Evolutionary conservation across 2,888 invertebrate genomes (phyloP).

Genomic region (Chaetogeoica ovagalla): DNA sequence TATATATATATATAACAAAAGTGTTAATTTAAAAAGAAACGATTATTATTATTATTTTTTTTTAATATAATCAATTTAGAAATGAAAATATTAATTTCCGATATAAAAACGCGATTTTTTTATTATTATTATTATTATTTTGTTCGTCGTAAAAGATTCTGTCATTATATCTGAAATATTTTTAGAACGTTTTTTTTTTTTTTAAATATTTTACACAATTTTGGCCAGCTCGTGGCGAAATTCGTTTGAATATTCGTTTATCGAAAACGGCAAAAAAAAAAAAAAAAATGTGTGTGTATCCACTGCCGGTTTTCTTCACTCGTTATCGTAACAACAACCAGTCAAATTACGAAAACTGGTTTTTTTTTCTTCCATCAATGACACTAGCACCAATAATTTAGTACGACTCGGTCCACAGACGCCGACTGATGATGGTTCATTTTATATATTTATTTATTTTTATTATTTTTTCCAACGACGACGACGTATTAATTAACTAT

Average conservation of each 20-base stretch:
- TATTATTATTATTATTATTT: too few relatives aligned
- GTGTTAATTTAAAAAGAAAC: too few relatives aligned
- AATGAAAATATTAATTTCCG: too few relatives aligned
- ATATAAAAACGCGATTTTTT: too few relatives aligned
- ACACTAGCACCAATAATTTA: constrained; percentile 50
- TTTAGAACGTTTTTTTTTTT: too few relatives aligned
- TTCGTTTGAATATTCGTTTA: constrained; percentile 3
- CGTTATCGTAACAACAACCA: background rate
- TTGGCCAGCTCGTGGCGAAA: constrained; percentile 1
- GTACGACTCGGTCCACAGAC: constrained; percentile 4
- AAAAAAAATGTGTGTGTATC: background rate
- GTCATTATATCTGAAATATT: too few relatives aligned
- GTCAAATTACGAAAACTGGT: constrained; percentile 44
- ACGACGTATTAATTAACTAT: constrained; percentile 35
- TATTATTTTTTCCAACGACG: background rate
- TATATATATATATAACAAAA: too few relatives aligned
- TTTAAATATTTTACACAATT: too few relatives aligned
- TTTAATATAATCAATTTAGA: too few relatives aligned
- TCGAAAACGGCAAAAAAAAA: constrained; percentile 1
- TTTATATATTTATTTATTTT: background rate
- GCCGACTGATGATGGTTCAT: constrained; percentile 3
- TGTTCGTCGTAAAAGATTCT: too few relatives aligned
- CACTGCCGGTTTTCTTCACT: background rate
- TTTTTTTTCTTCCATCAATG: constrained; percentile 28
- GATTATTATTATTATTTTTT: too few relatives aligned